Evolutionary conservation across 2,888 invertebrate genomes (phyloP).

Genomic region (Luperina testacea): DNA sequence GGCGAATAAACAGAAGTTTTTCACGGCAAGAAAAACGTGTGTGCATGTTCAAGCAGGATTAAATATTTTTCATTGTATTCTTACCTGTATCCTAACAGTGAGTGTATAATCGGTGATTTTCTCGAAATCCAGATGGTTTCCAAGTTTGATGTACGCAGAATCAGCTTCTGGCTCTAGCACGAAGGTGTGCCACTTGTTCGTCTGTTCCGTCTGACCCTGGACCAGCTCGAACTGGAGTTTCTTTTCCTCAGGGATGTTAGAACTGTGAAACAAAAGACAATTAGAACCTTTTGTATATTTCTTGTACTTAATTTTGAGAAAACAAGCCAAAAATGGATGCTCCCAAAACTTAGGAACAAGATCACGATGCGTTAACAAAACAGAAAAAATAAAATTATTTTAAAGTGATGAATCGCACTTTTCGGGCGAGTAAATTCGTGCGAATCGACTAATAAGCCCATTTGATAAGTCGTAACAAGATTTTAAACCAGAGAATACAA

Average conservation of each 20-base stretch:
- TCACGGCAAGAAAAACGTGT: too few relatives aligned
- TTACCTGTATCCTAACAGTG: constrained; percentile 93
- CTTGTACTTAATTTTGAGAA: not conserved
- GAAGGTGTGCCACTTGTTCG: constrained; percentile 95
- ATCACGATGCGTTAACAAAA: not conserved
- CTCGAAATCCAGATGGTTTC: constrained; percentile 95
- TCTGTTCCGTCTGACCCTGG: constrained; percentile 95
- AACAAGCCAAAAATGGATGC: not conserved
- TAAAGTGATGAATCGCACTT: too few relatives aligned
- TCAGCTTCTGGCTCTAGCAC: constrained; percentile 92
- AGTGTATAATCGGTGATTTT: constrained; percentile 95
- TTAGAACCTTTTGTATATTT: not conserved
- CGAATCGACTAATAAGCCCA: too few relatives aligned
- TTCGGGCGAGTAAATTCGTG: too few relatives aligned
- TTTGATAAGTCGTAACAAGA: not conserved
- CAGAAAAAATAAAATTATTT: too few relatives aligned
- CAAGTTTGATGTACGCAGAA: constrained; percentile 93
- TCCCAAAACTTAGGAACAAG: not conserved
- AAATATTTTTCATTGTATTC: not conserved
- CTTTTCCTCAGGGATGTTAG: constrained; percentile 93
- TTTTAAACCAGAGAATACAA: not conserved
- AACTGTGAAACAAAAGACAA: constrained; percentile 71
- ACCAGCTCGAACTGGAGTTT: constrained; percentile 95
- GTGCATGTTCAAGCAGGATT: not conserved
- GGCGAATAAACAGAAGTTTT: too few relatives aligned